Conservation (phyloP, 2,113 vertebrate genomes). For the Agapornis roseicollis region DNA sequence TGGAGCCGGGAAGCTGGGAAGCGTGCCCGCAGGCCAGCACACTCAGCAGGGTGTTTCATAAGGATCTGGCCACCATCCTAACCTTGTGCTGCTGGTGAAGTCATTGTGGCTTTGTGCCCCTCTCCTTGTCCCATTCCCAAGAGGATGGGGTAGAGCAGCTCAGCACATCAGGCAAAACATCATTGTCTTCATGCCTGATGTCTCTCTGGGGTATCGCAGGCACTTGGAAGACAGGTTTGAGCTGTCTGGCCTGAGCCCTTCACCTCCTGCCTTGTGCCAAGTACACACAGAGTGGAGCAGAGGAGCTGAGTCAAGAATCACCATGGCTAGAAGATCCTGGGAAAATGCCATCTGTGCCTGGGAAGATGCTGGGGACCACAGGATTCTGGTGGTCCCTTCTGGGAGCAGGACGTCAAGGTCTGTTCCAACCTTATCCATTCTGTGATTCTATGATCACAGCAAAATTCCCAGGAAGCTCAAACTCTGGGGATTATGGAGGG, state of each 20-base stretch:
- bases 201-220: neutral
- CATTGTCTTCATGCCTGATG: fast-evolving
- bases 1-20: neutral
- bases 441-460: neutral
- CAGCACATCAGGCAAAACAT: neutral
- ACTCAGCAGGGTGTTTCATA: neutral
- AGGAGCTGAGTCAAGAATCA: neutral
- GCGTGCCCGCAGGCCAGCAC: neutral
- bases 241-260: neutral
- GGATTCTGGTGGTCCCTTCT: neutral
- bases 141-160: neutral
- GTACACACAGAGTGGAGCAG: neutral
- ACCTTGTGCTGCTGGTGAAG: neutral
- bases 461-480: neutral
- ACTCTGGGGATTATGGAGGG: neutral
- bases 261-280: neutral
- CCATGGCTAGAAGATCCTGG: neutral
- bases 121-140: neutral
- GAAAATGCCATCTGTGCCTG: neutral
- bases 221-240: neutral
- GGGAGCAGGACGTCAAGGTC: neutral
- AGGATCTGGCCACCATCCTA: neutral
- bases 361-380: neutral
- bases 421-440: neutral
- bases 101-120: neutral